phyloP scores from a whole-genome alignment of 1,140 invertebrate genomes.

The Scylla paramamosain region DNA sequence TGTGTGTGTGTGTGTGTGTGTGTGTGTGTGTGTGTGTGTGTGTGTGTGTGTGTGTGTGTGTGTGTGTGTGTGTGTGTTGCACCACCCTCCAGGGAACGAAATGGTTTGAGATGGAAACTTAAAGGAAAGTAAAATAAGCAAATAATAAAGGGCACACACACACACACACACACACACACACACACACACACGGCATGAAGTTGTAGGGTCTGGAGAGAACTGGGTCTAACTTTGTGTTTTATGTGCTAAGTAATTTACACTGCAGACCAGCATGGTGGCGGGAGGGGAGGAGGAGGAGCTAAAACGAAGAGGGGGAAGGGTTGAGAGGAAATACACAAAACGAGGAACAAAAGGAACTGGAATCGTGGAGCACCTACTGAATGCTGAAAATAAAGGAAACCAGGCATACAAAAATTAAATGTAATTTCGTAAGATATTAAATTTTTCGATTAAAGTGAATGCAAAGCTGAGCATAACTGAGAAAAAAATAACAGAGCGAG shows the following conservation, averaged over 20 bases:
- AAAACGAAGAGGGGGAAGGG: background rate
- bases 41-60: conserved; percentile 3
- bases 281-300: background rate
- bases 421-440: too few species aligned
- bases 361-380: too few species aligned
- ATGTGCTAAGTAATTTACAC: background rate
- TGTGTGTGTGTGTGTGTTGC: background rate
- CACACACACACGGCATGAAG: background rate
- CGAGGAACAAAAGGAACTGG: background rate
- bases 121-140: background rate
- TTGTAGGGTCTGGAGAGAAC: background rate
- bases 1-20: conserved; percentile 45
- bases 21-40: conserved; percentile 36
- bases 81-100: background rate
- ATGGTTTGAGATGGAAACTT: background rate
- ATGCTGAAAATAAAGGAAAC: too few species aligned
- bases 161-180: conserved; percentile 11
- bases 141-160: background rate
- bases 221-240: conserved; percentile 14
- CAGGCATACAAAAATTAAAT: too few species aligned
- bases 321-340: background rate
- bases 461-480: too few species aligned
- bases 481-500: too few species aligned
- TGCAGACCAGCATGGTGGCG: background rate
- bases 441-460: too few species aligned